Evolutionary conservation across 2,888 invertebrate species (phyloP), one percentile per base, ranked within the genome.

Genomic region (Prenolepis imparis): DNA sequence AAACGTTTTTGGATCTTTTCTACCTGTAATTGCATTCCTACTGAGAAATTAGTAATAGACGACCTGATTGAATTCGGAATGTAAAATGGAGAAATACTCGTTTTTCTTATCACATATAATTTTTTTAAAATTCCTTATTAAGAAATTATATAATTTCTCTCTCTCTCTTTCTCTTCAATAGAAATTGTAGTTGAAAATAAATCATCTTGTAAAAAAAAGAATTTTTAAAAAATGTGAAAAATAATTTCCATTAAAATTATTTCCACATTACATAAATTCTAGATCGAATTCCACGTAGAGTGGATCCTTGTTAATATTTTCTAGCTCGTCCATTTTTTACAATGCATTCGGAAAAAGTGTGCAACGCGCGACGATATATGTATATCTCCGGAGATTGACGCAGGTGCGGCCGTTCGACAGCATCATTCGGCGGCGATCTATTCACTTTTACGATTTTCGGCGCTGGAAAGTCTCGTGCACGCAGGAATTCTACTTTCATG

Each of bases 401-500:
- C n/a, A 70, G 39, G n/a, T 57, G 18, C 78, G 57, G 18, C 41
- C 57, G 72, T 11, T 55, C 78, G 32, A 32, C 44, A 41, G 44
- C 15, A 12, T 77, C 28, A 59, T 41, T 78, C 44, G 6, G 5
- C 36, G 28, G 21, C 32, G 11, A 24, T 72, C 44, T 44, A 78
- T 78, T 61, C 78, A 59, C 44, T 72, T 80, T 72, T 80, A 44
- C 24, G 63, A 12, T 78, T 86, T 88, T 52, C 68, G 41, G 61
- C 52, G 52, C 63, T 59, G 70, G 89, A 82, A 82, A 80, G 81
- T 84, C 32, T 59, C 85, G 70, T 81, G 82, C 85, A 80, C 59
- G 84, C 81, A 85, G 77, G 84, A 82, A 52, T 89, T 64, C 82
- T 75, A 84, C 89, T 88, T 89, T 88, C 90, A 81, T 86, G 88